Evolutionary conservation across 1,140 invertebrate genomes (phyloP), one percentile per base, ranked within the genome.

Genomic region (Bombus superbus): DNA sequence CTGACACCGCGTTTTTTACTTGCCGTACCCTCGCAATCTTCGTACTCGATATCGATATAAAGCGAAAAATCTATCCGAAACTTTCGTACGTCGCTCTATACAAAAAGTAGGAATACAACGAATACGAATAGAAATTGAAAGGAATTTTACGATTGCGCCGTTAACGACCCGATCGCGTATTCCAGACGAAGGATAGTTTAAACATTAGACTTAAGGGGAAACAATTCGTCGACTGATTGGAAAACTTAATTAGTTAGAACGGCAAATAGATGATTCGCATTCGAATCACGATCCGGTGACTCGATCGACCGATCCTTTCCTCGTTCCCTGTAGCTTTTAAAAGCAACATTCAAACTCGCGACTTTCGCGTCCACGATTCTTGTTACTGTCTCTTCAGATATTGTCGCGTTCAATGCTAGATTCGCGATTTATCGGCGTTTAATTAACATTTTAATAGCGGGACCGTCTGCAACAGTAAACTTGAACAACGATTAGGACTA

Each of bases 211-310:
- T 79, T 47, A 35, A 40, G 18, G 44, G 32, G 42, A 47, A 79
- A 47, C 40, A 79, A 79, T 44, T 79, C 40, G 40, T 40, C 42
- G 40, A 38, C 62, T 66, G 40, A 68, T n/a, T 47, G 57, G 78
- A 10, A 53, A 69, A 80, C 25, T 80, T 68, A 80, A 69, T 69
- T 69, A 53, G 42, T 69, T 53, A 3, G 25, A 53, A 69, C 15
- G 28, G 25, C 6, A 38, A 69, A 47, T 25, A 40, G 44, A n/a
- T 3, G 1, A 53, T 69, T 53, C 78, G 78, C 53, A 69, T 69
- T 80, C 64, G 78, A 69, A 69, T 71, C 64, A 80, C 78, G 78
- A 69, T n/a, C 9, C 64, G 4, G 10, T 11, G n/a, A 35, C 47
- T 53, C 47, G 47, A 53, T 66, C 64, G 40, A 32, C 32, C 25